Base-by-base conservation (phyloP, 2,113 vertebrate species). In the Oryzias javanicus region DNA sequence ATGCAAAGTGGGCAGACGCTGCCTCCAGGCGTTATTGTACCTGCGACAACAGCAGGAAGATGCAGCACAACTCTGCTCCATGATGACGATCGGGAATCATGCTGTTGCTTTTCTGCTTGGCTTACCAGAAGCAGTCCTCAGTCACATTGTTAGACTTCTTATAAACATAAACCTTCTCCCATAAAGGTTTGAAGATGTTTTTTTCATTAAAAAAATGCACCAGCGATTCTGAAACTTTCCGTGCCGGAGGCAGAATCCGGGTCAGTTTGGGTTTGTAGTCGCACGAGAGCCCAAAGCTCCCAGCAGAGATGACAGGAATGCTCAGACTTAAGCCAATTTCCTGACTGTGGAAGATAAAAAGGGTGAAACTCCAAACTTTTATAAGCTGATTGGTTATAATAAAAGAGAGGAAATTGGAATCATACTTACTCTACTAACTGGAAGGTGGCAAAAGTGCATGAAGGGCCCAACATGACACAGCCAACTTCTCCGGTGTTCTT, bases 11-110 rank as follows among this genome's bases (percentile, higher is more conserved):
- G 19, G 90, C 86, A 3, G 94, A 86, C 19, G 91, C 41, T 46
- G 94, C 93, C n/a, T 97, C 95, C 72, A 99, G 50, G 93, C 95
- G 24, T 97, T 98, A 46, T 95, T 91, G 76, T 98, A 99, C 97
- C 97, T 99, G 69, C 17, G n/a, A 46, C 2, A 44, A 56, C 48
- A 62, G 18, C 25, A 59, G 42, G 4, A 14, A 41, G 2, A 47
- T 42, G 0, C 55, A 22, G 35, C 19, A 19, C 15, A 25, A 17
- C 45, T 41, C 8, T 3, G 4, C 14, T 6, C 16, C 0, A 10
- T 1, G 18, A 2, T 54, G 20, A 19, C 50, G 5, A 12, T 0
- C 3, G 44, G 7, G 46, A 25, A 0, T n/a, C 7, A 57, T 42
- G n/a, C 12, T 14, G n/a, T 14, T 25, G 18, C 46, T 3, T 22